phyloP scores from a whole-genome alignment of 2,113 vertebrate genomes.

The Anolis sagrei region DNA sequence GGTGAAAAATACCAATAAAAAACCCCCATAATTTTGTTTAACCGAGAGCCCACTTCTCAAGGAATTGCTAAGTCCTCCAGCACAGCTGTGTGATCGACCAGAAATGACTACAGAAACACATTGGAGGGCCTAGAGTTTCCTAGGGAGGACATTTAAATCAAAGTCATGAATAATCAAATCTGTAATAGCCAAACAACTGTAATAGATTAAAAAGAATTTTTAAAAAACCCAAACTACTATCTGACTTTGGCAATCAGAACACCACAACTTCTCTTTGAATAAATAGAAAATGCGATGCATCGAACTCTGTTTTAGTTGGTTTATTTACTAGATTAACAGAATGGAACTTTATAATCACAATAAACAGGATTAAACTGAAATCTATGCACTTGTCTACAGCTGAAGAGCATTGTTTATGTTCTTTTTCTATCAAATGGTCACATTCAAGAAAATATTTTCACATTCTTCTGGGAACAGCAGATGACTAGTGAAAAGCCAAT shows the following conservation, averaged over 20 bases:
- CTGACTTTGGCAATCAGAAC: constrained; percentile 36
- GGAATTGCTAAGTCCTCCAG: too few species aligned
- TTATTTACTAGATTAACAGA: background rate
- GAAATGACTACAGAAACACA: too few species aligned
- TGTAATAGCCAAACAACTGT: too few species aligned
- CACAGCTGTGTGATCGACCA: too few species aligned
- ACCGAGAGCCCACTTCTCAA: too few species aligned
- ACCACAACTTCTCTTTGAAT: constrained; percentile 46
- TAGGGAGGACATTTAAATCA: too few species aligned
- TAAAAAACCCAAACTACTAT: background rate
- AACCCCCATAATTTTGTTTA: too few species aligned
- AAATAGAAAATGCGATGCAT: constrained; percentile 18
- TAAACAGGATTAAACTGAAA: background rate
- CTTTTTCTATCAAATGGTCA: background rate
- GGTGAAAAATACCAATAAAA: too few species aligned
- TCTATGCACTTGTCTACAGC: background rate
- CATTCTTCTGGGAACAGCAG: background rate
- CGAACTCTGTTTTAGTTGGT: background rate
- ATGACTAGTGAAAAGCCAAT: background rate
- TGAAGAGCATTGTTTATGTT: background rate
- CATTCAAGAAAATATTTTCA: background rate
- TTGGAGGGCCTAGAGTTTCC: too few species aligned
- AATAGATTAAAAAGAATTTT: too few species aligned
- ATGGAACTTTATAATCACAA: background rate
- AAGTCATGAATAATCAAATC: too few species aligned